These are phyloP conservation scores for Dysidea cf. avara DNA, from an alignment of 37 sponge, comb jelly and placozoan genomes.

Conservation along the genomic window DNA sequence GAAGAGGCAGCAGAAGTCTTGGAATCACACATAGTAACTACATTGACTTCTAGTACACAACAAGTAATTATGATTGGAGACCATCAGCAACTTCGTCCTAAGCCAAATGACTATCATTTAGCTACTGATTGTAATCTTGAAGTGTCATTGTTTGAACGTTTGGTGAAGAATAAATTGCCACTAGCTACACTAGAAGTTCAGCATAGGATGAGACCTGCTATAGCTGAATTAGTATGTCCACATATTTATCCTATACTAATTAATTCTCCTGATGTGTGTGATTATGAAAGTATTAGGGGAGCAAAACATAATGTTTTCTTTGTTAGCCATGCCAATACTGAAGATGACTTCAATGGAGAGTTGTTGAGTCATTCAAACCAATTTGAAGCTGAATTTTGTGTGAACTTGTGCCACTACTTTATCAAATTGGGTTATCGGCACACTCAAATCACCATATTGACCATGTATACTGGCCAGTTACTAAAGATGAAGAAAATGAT, in stretches of 20 bases:
- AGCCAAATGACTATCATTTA: conserved; percentile 67
- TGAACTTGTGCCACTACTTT: conserved; percentile 65
- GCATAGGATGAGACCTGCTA: conserved; percentile 92
- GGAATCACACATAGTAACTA: conserved; percentile 87
- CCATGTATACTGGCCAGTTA: too few species aligned
- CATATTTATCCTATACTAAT: conserved; percentile 62
- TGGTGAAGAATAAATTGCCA: conserved; percentile 39
- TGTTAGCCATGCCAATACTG: conserved; percentile 49
- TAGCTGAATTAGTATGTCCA: conserved; percentile 65
- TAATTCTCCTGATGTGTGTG: conserved; percentile 33
- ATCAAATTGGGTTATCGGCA: conserved; percentile 70
- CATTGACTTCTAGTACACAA: conserved; percentile 78
- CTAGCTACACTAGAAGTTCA: conserved; percentile 62
- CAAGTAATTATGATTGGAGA: conserved; percentile 94
- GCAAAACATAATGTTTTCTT: conserved; percentile 69
- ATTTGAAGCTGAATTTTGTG: conserved; percentile 74
- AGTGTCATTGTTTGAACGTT: conserved; percentile 92
- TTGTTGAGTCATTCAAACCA: conserved; percentile 50
- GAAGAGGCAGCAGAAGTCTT: conserved; percentile 98
- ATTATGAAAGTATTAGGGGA: conserved; percentile 54
- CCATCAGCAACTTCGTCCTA: conserved; percentile 92
- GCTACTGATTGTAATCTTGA: conserved; percentile 61
- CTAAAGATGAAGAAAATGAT: conserved; percentile 61
- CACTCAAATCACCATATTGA: too few species aligned
- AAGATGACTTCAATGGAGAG: conserved; percentile 30